Base-by-base conservation (phyloP, 1,140 invertebrate species). In the Oryctes rhinoceros region DNA sequence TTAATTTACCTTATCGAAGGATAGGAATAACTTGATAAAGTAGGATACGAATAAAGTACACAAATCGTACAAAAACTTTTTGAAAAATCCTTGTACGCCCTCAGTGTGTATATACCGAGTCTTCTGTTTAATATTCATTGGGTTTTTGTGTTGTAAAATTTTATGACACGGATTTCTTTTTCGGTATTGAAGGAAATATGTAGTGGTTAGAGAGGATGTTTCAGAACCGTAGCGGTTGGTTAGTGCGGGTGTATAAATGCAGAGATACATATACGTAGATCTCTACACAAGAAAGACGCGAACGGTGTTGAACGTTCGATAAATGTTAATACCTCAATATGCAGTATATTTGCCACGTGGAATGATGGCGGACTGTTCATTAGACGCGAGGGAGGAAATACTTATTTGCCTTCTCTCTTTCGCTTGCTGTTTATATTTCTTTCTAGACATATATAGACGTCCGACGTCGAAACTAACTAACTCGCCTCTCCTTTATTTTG, bases 311-410 rank as follows among this genome's bases (percentile, higher is more conserved):
- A 78, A 78, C 76, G 79, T 83, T 84, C 85, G 84, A 86, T 86
- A 86, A 86, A 86, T 86, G 85, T 86, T 86, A 85, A 86, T 86
- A 86, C 84, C 84, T 85, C 85, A 86, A 86, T 86, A 86, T 86
- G 85, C 85, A 86, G 84, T 86, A 86, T 86, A 86, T 86, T 85
- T 86, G 82, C 84, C 81, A 81, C 75, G 81, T n/a, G 20, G 83
- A 80, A 83, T 81, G 82, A 84, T 83, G 84, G 82, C 82, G 81
- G 83, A 76, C 81, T 79, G 79, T 82, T 80, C 79, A 81, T 82
- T 82, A 81, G 83, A 83, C 83, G 82, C 83, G 80, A 79, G 83
- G 83, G 82, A 84, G 82, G 76, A 79, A 76, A 75, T n/a, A 39
- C 48, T 44, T 67, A 35, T 30, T 67, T 35, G 18, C 65, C 18